phyloP scores from a whole-genome alignment of 2,797 vertebrate species.

The Pelodytes ibericus region DNA sequence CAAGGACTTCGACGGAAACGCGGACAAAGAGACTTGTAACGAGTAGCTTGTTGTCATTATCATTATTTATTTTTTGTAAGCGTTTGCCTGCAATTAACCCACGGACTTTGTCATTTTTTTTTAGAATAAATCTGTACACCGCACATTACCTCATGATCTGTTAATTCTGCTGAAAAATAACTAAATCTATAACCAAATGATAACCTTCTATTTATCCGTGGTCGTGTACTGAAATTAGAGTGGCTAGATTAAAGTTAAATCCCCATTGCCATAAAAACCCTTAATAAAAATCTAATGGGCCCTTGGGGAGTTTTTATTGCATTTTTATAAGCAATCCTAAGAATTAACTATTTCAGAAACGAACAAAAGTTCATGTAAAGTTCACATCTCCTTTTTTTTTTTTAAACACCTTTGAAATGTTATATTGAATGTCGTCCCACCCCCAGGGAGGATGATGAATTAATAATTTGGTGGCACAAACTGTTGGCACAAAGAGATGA shows the following conservation, averaged over 20 bases:
- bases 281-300: constrained; percentile 9
- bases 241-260: constrained; percentile 4
- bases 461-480: too few species aligned
- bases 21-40: constrained; percentile 23
- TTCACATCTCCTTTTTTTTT: too few species aligned
- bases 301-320: constrained; percentile 26
- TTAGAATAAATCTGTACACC: too few species aligned
- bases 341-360: constrained; percentile 29
- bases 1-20: constrained; percentile 6
- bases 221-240: neutral
- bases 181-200: neutral
- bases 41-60: neutral
- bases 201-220: neutral
- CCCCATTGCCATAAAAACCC: constrained; percentile 7
- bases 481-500: too few species aligned
- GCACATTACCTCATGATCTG: too few species aligned
- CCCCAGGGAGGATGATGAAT: too few species aligned
- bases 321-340: constrained; percentile 41
- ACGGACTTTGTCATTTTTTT: too few species aligned
- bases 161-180: too few species aligned
- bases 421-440: too few species aligned
- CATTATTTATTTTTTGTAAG: neutral
- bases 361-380: constrained; percentile 32
- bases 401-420: too few species aligned
- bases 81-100: neutral